Percentiles rank a stretch among this genome's conserved stretches.
These are phyloP conservation scores for Pyralis farinalis DNA, from an alignment of 2,888 invertebrate species.

Conservation along the genomic window DNA sequence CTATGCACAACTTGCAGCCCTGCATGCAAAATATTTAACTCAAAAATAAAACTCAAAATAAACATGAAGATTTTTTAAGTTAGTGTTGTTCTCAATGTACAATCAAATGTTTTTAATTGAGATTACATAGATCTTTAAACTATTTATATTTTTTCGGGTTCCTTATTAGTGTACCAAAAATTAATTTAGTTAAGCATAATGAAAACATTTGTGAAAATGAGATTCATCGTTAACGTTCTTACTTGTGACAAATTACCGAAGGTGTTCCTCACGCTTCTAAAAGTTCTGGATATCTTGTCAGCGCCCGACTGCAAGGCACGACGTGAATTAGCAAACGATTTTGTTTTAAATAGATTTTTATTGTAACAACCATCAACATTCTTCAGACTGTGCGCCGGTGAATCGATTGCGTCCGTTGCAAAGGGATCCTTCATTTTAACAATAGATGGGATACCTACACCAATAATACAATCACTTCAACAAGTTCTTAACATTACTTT, in stretches of 20 bases:
- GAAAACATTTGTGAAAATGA: too few species aligned
- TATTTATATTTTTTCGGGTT: too few species aligned
- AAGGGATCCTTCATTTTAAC: conserved; percentile 65
- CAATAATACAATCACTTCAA: conserved; percentile 10
- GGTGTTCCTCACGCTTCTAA: conserved; percentile 83
- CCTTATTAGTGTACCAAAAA: too few species aligned
- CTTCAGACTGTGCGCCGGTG: conserved; percentile 61
- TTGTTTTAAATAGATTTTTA: conserved; percentile 64
- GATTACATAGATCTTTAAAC: too few species aligned
- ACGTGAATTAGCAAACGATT: conserved; percentile 82
- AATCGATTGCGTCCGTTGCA: conserved; percentile 67
- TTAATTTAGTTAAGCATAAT: too few species aligned
- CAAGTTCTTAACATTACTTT: conserved; percentile 11
- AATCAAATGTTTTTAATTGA: too few species aligned
- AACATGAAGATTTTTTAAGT: too few species aligned
- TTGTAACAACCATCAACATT: conserved; percentile 70
- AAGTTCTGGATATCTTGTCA: conserved; percentile 84
- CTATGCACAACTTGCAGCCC: too few species aligned
- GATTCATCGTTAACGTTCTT: too few species aligned
- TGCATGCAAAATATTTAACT: too few species aligned
- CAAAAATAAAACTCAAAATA: too few species aligned
- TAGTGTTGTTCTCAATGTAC: too few species aligned
- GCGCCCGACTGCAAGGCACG: conserved; percentile 84
- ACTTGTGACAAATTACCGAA: conserved; percentile 86
- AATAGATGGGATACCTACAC: conserved; percentile 3